Percentiles rank a stretch among this genome's conserved stretches.
These are phyloP conservation scores for Drosophila prolongata DNA, from an alignment of 2,888 invertebrate species.

Conservation along the genomic window DNA sequence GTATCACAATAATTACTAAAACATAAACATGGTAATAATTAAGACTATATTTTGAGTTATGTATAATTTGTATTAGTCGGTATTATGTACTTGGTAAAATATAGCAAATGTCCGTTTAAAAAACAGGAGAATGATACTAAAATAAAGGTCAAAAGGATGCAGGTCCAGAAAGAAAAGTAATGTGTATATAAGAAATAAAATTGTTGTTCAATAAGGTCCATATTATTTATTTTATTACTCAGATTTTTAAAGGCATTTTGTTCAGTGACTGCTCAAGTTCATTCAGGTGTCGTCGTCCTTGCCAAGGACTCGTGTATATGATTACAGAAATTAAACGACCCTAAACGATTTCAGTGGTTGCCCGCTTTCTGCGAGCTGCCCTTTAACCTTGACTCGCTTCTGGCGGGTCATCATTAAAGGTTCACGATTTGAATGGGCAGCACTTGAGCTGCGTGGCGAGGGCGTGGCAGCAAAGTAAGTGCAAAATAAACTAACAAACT, in stretches of 20 bases:
- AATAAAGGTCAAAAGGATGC: too few relatives aligned
- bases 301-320: constrained; percentile 24
- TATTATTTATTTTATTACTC: too few relatives aligned
- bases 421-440: constrained; percentile 8
- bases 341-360: constrained; percentile 2
- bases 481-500: constrained; percentile 58
- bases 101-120: too few relatives aligned
- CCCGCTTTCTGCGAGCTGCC: constrained; percentile 13
- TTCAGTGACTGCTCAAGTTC: not conserved
- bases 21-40: too few relatives aligned
- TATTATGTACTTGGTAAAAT: too few relatives aligned
- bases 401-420: constrained; percentile 13
- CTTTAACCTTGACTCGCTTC: constrained; percentile 22
- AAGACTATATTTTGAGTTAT: too few relatives aligned
- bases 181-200: too few relatives aligned
- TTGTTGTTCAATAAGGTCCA: too few relatives aligned
- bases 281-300: constrained; percentile 20
- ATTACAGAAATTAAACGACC: constrained; percentile 29
- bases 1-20: too few relatives aligned
- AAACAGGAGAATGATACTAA: too few relatives aligned
- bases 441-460: constrained; percentile 9
- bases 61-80: too few relatives aligned
- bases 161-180: too few relatives aligned
- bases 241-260: not conserved
- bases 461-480: constrained; percentile 21